Conservation (phyloP, 1,140 invertebrate species). For the Proales similis region DNA sequence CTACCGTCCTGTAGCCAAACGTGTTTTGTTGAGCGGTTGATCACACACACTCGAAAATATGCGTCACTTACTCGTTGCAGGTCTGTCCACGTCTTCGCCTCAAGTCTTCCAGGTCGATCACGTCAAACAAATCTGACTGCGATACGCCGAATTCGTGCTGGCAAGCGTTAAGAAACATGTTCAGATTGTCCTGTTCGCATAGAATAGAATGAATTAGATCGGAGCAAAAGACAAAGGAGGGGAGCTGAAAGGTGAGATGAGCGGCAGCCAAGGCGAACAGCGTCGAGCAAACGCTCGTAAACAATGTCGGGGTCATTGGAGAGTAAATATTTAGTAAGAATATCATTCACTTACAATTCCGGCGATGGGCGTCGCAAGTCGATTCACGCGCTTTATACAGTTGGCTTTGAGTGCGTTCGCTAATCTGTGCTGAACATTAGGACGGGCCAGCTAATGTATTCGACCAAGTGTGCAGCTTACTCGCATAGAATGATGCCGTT, state of each 20-base stretch:
- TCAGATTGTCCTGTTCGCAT: conserved; percentile 52
- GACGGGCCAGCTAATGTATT: not conserved
- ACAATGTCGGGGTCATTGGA: not conserved
- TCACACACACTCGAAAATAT: too few species aligned
- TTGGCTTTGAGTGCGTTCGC: conserved; percentile 47
- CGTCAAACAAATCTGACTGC: conserved; percentile 47
- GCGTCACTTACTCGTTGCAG: too few species aligned
- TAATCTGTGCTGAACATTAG: conserved; percentile 42
- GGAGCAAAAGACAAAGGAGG: not conserved
- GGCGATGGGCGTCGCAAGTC: conserved; percentile 47
- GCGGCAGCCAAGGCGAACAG: not conserved
- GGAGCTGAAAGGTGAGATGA: conserved; percentile 5
- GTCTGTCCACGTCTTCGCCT: conserved; percentile 7
- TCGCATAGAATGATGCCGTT: conserved; percentile 51
- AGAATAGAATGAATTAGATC: conserved; percentile 39
- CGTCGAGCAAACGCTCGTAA: not conserved
- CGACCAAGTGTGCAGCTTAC: conserved; percentile 43
- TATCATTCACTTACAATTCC: conserved; percentile 45
- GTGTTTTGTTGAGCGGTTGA: too few species aligned
- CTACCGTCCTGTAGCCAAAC: too few species aligned
- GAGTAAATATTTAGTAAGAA: not conserved
- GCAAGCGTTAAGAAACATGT: conserved; percentile 48
- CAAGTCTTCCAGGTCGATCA: conserved; percentile 48
- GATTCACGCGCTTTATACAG: conserved; percentile 48
- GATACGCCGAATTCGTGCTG: conserved; percentile 45